Conservation (phyloP, 2,888 invertebrate genomes). For the Dasypogon diadema region DNA sequence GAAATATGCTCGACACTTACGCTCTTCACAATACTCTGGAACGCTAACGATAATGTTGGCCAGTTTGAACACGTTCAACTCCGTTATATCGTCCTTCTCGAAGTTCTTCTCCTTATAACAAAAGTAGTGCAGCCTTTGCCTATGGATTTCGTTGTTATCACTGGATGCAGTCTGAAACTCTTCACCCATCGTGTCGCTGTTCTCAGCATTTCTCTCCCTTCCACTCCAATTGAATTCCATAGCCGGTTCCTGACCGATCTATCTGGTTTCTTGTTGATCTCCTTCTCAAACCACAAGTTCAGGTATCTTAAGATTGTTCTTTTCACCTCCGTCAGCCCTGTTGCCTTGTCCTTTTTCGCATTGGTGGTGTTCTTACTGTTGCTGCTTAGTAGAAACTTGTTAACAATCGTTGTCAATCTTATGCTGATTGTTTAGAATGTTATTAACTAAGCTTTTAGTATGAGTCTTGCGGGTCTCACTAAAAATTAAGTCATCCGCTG, state of each 20-base stretch:
- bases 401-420: slow-evolving; percentile 59
- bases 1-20: slow-evolving; percentile 66
- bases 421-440: slow-evolving; percentile 56
- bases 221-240: slow-evolving; percentile 56
- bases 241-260: slow-evolving; percentile 42
- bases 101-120: slow-evolving; percentile 67
- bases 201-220: slow-evolving; percentile 48
- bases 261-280: slow-evolving; percentile 56
- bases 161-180: slow-evolving; percentile 63
- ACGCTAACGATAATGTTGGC: slow-evolving; percentile 65
- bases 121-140: slow-evolving; percentile 62
- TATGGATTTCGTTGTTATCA: slow-evolving; percentile 61
- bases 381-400: slow-evolving; percentile 57
- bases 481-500: slow-evolving; percentile 61
- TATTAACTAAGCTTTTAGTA: slow-evolving; percentile 60
- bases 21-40: slow-evolving; percentile 66
- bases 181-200: slow-evolving; percentile 59
- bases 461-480: slow-evolving; percentile 62
- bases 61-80: slow-evolving; percentile 63
- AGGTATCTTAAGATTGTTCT: slow-evolving; percentile 58
- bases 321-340: slow-evolving; percentile 59
- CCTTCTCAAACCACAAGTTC: slow-evolving; percentile 62
- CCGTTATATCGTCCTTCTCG: slow-evolving; percentile 67
- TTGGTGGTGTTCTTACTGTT: slow-evolving; percentile 52
- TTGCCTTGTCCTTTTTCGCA: slow-evolving; percentile 55